phyloP scores from a whole-genome alignment of 2,113 vertebrate species.

The Orthonyx spaldingii region DNA sequence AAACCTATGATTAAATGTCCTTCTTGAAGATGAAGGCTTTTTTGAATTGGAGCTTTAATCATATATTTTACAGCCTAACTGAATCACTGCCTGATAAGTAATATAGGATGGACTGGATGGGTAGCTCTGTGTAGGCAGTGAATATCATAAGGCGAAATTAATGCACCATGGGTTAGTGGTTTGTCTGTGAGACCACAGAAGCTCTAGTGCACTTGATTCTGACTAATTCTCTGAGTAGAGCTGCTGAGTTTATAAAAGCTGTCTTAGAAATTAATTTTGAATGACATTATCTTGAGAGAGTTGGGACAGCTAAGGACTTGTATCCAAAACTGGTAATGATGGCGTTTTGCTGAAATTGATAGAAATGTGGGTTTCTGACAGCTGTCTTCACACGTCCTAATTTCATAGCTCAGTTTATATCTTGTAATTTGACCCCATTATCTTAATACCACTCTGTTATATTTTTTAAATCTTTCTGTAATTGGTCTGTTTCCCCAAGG shows the following conservation, averaged over 20 bases:
- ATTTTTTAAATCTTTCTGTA: neutral
- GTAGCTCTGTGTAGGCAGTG: neutral
- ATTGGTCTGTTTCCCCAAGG: neutral
- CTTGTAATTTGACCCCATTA: neutral
- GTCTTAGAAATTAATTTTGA: neutral
- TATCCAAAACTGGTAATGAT: neutral
- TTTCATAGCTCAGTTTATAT: neutral
- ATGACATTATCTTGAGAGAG: neutral
- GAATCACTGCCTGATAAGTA: neutral
- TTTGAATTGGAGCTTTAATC: neutral
- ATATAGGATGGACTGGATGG: neutral
- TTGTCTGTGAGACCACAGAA: neutral
- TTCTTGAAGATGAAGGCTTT: neutral
- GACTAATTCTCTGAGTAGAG: neutral
- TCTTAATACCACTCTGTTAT: neutral
- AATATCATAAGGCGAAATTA: neutral
- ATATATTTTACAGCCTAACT: neutral
- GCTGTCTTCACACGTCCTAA: neutral
- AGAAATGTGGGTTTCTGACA: neutral
- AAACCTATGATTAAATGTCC: neutral
- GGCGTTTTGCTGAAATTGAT: neutral
- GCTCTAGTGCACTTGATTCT: neutral
- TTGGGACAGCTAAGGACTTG: neutral
- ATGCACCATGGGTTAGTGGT: neutral
- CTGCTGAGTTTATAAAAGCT: neutral